phyloP scores from a whole-genome alignment of 2,113 vertebrate genomes.

The Athene cunicularia region DNA sequence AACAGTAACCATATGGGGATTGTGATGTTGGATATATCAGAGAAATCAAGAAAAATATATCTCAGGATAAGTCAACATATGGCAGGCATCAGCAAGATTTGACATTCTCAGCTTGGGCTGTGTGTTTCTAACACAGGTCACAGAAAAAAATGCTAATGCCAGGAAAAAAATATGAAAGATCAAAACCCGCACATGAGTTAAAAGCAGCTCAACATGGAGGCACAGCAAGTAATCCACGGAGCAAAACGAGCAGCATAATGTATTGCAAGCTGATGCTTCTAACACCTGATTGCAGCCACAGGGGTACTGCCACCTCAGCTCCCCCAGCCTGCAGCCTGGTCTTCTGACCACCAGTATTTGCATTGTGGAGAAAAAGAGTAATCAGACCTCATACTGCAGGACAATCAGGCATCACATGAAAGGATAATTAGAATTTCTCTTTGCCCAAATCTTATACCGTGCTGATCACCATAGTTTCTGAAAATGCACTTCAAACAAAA shows the following conservation, averaged over 20 bases:
- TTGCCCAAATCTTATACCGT: neutral
- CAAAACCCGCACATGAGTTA: slow-evolving; percentile 6
- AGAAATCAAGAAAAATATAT: slow-evolving; percentile 40
- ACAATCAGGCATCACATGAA: neutral
- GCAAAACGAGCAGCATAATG: neutral
- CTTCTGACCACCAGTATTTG: neutral
- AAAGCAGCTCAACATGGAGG: neutral
- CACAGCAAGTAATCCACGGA: neutral
- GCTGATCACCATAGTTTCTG: neutral
- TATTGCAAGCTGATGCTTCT: neutral
- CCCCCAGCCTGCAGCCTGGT: neutral
- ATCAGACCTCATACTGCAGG: neutral
- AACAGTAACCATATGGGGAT: slow-evolving; percentile 60
- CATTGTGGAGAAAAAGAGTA: neutral
- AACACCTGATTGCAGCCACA: neutral
- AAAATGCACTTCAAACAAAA: neutral
- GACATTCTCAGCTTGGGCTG: neutral
- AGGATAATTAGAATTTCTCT: neutral
- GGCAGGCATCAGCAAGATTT: slow-evolving; percentile 37
- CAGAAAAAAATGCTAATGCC: neutral
- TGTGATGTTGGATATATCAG: slow-evolving; percentile 50
- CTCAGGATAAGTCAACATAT: slow-evolving; percentile 39
- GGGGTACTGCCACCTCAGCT: neutral
- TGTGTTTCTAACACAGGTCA: slow-evolving; percentile 7
- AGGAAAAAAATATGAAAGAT: neutral